phyloP scores from a whole-genome alignment of 2,888 invertebrate genomes.

The Trisateles emortualis region DNA sequence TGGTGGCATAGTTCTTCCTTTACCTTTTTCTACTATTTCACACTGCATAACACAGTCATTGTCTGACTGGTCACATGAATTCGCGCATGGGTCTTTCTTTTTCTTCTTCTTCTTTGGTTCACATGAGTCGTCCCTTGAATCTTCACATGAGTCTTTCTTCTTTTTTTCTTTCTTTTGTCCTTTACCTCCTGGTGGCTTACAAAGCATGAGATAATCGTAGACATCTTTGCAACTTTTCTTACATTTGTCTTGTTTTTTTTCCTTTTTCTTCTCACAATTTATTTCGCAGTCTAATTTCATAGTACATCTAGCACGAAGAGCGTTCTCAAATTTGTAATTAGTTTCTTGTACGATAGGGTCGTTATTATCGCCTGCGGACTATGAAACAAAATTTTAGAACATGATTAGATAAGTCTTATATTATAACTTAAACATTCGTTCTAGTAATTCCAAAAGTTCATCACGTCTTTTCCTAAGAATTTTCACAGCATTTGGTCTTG shows the following conservation, averaged over 20 bases:
- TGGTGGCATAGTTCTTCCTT: constrained; percentile 58
- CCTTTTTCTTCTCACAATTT: constrained; percentile 31
- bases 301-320: constrained; percentile 51
- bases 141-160: constrained; percentile 18
- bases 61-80: not conserved
- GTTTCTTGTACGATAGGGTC: constrained; percentile 8
- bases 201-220: constrained; percentile 21
- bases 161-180: not conserved
- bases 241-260: constrained; percentile 36
- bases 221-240: constrained; percentile 45
- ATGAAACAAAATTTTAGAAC: not conserved
- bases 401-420: not conserved
- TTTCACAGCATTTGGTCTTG: too few relatives aligned
- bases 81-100: not conserved
- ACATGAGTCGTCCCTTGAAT: not conserved
- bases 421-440: not conserved
- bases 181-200: not conserved
- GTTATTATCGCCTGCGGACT: constrained; percentile 17
- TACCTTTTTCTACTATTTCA: not conserved
- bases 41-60: not conserved
- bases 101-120: not conserved
- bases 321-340: constrained; percentile 15
- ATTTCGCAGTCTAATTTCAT: constrained; percentile 44
- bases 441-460: too few relatives aligned
- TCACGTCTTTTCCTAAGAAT: too few relatives aligned